phyloP scores from a whole-genome alignment of 2,888 invertebrate species.

The Laothoe populi region DNA sequence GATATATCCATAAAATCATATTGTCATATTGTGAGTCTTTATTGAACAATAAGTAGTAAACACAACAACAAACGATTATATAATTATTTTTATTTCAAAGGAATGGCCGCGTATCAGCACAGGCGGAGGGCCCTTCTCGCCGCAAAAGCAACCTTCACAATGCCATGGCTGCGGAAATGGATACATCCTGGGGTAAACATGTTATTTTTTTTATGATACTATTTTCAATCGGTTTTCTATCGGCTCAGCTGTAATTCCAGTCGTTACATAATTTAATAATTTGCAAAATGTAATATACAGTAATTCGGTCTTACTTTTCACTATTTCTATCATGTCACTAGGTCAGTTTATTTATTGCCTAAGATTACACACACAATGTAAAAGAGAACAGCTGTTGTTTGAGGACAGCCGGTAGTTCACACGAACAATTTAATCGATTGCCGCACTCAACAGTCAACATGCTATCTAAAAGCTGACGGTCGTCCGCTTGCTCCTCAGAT shows the following conservation, averaged over 20 bases:
- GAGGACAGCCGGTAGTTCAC: constrained; percentile 54
- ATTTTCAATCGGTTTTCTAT: not conserved
- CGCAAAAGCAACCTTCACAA: constrained; percentile 90
- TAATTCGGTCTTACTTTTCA: not conserved
- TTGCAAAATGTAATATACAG: too few relatives aligned
- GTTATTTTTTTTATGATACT: not conserved
- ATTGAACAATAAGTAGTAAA: not conserved
- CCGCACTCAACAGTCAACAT: constrained; percentile 44
- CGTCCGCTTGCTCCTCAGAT: constrained; percentile 61
- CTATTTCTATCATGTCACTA: not conserved
- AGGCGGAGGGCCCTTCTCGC: constrained; percentile 88
- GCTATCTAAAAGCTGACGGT: constrained; percentile 47
- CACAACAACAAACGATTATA: not conserved
- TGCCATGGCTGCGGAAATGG: constrained; percentile 79
- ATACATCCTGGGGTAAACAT: constrained; percentile 75
- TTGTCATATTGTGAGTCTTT: not conserved
- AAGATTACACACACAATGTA: constrained; percentile 11
- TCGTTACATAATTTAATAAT: not conserved
- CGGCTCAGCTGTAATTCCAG: not conserved
- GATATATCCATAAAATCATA: constrained; percentile 1
- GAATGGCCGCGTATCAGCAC: constrained; percentile 80
- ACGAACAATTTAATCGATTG: constrained; percentile 39
- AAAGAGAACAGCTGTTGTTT: constrained; percentile 43
- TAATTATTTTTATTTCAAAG: constrained; percentile 43
- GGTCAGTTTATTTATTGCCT: constrained; percentile 15